These are phyloP conservation scores for Trisateles emortualis DNA, from an alignment of 2,888 invertebrate genomes.

Conservation along the genomic window DNA sequence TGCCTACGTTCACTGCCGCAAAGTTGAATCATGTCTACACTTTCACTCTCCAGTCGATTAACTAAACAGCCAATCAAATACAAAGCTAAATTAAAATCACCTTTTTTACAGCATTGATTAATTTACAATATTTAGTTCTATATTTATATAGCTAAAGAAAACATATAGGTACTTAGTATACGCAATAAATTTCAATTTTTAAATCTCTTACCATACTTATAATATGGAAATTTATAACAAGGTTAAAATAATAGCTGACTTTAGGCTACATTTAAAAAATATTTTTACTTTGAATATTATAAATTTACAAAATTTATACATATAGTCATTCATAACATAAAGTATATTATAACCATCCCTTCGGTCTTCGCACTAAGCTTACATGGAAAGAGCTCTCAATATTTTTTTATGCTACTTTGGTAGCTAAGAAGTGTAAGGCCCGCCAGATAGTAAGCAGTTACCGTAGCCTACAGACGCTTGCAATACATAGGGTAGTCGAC, in stretches of 20 bases:
- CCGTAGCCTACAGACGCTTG: too few relatives aligned
- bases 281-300: slow-evolving; percentile 23
- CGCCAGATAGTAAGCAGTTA: too few relatives aligned
- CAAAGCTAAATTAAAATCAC: slow-evolving; percentile 5
- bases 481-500: too few relatives aligned
- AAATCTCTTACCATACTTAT: slow-evolving; percentile 7
- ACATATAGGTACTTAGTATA: slow-evolving; percentile 17
- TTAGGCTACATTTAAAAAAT: slow-evolving; percentile 22
- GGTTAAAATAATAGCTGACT: slow-evolving; percentile 17
- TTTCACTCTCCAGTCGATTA: too few relatives aligned
- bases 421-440: too few relatives aligned
- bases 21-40: too few relatives aligned
- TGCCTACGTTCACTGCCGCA: too few relatives aligned
- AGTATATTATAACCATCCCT: slow-evolving; percentile 11
- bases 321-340: slow-evolving; percentile 26
- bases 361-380: slow-evolving; percentile 14
- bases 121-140: slow-evolving; percentile 4
- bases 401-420: too few relatives aligned
- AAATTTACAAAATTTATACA: slow-evolving; percentile 45
- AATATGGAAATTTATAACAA: slow-evolving; percentile 12
- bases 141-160: slow-evolving; percentile 8
- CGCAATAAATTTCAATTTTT: slow-evolving; percentile 22
- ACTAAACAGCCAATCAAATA: not conserved
- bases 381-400: slow-evolving; percentile 15
- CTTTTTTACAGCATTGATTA: not conserved